Base-by-base conservation (phyloP, 2,797 vertebrate species). In the Tadarida brasiliensis region DNA sequence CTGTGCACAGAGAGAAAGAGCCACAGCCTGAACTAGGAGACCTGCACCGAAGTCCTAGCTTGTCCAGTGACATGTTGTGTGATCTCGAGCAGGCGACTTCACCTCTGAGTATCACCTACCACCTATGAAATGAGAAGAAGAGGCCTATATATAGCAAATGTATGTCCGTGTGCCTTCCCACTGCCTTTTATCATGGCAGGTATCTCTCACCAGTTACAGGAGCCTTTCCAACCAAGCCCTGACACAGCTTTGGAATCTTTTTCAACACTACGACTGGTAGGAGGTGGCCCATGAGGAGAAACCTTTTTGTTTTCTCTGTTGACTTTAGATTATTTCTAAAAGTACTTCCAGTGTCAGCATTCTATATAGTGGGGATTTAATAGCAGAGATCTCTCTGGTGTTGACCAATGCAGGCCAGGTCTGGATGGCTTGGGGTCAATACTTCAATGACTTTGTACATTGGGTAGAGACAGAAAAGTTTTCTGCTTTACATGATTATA, bases 241-340 rank as follows among this genome's bases (percentile, higher is more conserved):
- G 28, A 44, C 9, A 14, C 8, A 47, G 6, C 49, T 33, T 87
- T 14, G 14, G 39, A 28, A 56, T 80, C 12, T 44, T 76, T 90
- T 51, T 73, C 44, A 84, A 35, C 39, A 71, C 33, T n/a, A 22
- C 4, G 54, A 17, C 26, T 35, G 6, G 54, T 71, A n/a, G 65
- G 49, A 73, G 10, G 68, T 49, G 30, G 67, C 44, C 80, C 63
- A 33, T 12, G n/a, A 92, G 26, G 56, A 49, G 61, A 87, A 76
- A 92, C 2, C 4, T 49, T 87, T 82, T 63, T 51, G 3, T 49
- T 39, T 11, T 63, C 15, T 89, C 47, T 89, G 28, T 83, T 49
- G 24, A 88, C 49, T 28, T 85, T 91, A 51, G 44, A 47, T 80
- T 57, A 83, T 61, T 93, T 93, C 77, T 63, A 35, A 44, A 89